phyloP scores from a whole-genome alignment of 2,888 invertebrate genomes.

The Acholoe squamosa region DNA sequence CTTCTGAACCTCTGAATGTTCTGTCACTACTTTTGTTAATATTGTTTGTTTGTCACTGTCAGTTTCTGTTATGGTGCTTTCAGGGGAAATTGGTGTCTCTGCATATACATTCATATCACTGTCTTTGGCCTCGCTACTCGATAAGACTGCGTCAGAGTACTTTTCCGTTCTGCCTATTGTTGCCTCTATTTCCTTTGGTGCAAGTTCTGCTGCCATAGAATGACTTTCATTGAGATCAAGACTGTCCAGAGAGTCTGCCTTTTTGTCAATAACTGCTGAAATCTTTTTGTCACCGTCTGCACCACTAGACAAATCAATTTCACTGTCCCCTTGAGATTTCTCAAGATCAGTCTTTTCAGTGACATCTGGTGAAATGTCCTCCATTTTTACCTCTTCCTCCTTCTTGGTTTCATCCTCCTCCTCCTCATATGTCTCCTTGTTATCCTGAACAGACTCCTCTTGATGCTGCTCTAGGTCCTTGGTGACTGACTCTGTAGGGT shows the following conservation, averaged over 20 bases:
- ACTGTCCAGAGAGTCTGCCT: neutral
- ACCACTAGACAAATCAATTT: neutral
- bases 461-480: neutral
- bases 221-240: neutral
- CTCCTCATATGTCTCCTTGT: neutral
- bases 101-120: neutral
- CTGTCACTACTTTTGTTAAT: no score
- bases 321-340: neutral
- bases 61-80: no score
- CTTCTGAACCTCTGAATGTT: no score
- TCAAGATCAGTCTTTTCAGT: slow-evolving; percentile 7
- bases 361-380: neutral
- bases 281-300: neutral
- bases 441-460: neutral
- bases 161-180: no score
- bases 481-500: neutral
- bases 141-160: no score
- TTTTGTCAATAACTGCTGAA: neutral
- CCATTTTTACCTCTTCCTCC: neutral
- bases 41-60: no score
- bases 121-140: no score
- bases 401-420: neutral
- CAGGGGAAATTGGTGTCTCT: neutral
- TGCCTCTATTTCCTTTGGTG: no score
- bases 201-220: neutral